Evolutionary conservation across 1,140 invertebrate genomes (phyloP).

Genomic region (Drosophila chauvacae): DNA sequence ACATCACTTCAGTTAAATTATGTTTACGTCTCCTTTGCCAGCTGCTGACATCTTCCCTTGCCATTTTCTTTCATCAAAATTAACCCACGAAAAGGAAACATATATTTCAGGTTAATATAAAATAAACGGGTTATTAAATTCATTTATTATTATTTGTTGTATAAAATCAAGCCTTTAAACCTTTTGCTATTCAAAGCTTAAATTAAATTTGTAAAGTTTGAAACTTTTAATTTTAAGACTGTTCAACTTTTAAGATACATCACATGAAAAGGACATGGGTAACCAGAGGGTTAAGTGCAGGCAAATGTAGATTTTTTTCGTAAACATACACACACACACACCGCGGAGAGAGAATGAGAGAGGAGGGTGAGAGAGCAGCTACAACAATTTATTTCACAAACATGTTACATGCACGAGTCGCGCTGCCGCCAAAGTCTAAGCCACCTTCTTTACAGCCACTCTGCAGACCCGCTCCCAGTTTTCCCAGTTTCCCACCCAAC

Average conservation of each 20-base stretch:
- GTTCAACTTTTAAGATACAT: neutral
- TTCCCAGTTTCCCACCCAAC: slow-evolving; percentile 18
- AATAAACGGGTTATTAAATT: neutral
- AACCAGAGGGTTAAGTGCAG: slow-evolving; percentile 27
- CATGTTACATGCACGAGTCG: slow-evolving; percentile 47
- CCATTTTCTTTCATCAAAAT: slow-evolving; percentile 16
- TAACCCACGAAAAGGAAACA: slow-evolving; percentile 4
- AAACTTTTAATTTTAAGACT: neutral
- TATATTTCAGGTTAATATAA: neutral
- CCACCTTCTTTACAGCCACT: slow-evolving; percentile 4
- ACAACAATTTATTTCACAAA: slow-evolving; percentile 66
- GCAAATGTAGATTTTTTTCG: slow-evolving; percentile 35
- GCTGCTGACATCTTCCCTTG: slow-evolving; percentile 35
- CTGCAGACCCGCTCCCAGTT: neutral
- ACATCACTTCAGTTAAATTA: slow-evolving; percentile 43
- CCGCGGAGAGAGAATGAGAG: neutral
- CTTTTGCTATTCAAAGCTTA: neutral
- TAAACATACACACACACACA: slow-evolving; percentile 4
- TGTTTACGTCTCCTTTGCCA: slow-evolving; percentile 47
- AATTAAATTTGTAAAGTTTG: too few relatives aligned
- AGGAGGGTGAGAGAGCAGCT: slow-evolving; percentile 2
- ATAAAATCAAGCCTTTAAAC: neutral
- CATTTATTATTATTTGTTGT: too few relatives aligned
- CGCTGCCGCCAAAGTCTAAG: slow-evolving; percentile 32
- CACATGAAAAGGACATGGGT: neutral